Evolutionary conservation across 1,140 invertebrate genomes (phyloP).

Genomic region (Panulirus ornatus): DNA sequence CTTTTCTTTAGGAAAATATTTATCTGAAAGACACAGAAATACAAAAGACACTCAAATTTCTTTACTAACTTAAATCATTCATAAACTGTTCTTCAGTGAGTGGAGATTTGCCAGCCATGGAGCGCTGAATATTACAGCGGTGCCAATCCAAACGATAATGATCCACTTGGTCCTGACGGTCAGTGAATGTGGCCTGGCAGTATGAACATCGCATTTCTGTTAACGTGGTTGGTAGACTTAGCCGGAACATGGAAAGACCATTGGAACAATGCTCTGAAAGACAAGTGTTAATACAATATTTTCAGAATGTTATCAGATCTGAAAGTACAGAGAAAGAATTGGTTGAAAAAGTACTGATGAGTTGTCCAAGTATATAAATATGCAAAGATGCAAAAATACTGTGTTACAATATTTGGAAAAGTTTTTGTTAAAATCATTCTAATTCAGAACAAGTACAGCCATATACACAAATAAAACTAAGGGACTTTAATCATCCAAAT

Average conservation of each 20-base stretch:
- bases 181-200: conserved; percentile 37
- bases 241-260: conserved; percentile 33
- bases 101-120: conserved; percentile 80
- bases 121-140: conserved; percentile 85
- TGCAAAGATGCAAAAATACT: no score
- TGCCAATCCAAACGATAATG: conserved; percentile 80
- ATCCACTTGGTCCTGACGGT: conserved; percentile 61
- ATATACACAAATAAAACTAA: no score
- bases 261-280: conserved; percentile 42
- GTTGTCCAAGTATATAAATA: no score
- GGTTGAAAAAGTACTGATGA: not conserved
- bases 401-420: no score
- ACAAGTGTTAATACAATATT: not conserved
- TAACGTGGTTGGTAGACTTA: not conserved
- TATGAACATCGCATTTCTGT: conserved; percentile 46
- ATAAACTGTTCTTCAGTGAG: conserved; percentile 82
- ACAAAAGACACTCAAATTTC: not conserved
- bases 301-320: not conserved
- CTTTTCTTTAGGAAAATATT: no score
- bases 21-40: not conserved
- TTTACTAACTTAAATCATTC: conserved; percentile 43
- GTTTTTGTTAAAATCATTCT: no score
- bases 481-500: no score
- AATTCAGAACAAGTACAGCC: no score
- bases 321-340: not conserved